Conservation (phyloP, 1,140 invertebrate genomes). For the Eurytemora carolleeae region DNA sequence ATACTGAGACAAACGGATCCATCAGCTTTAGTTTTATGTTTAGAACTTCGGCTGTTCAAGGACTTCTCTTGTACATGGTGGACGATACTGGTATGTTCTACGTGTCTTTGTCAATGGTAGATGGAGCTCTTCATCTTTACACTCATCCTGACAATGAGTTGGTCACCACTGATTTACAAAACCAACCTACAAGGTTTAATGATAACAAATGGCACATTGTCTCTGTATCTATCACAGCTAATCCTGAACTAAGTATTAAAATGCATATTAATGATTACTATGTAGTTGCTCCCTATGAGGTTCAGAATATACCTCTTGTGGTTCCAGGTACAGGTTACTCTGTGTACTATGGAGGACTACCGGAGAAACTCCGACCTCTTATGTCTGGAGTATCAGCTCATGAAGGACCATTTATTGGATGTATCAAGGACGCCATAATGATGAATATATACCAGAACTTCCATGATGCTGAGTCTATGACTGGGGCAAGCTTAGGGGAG, state of each 20-base stretch:
- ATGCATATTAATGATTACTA: constrained; percentile 63
- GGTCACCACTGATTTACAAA: neutral
- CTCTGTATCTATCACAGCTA: constrained; percentile 29
- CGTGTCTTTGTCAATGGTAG: neutral
- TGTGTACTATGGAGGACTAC: constrained; percentile 66
- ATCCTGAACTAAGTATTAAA: constrained; percentile 22
- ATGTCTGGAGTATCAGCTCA: constrained; percentile 24
- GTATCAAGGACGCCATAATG: constrained; percentile 63
- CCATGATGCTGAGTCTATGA: constrained; percentile 41
- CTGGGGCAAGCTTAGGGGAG: constrained; percentile 42
- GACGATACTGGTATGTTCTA: neutral
- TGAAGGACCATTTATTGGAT: constrained; percentile 45
- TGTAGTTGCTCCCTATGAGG: neutral
- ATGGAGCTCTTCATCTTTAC: neutral
- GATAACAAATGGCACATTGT: constrained; percentile 85
- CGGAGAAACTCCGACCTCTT: constrained; percentile 32
- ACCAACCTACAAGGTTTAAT: constrained; percentile 41
- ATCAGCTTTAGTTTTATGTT: neutral
- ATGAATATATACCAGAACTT: constrained; percentile 62
- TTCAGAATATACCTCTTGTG: neutral
- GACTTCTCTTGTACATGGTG: neutral
- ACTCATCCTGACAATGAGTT: neutral
- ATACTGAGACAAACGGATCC: neutral
- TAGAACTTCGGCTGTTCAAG: neutral
- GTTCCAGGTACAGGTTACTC: constrained; percentile 13